Conservation (phyloP, 2,888 invertebrate genomes). For the Drosophila greeni region DNA sequence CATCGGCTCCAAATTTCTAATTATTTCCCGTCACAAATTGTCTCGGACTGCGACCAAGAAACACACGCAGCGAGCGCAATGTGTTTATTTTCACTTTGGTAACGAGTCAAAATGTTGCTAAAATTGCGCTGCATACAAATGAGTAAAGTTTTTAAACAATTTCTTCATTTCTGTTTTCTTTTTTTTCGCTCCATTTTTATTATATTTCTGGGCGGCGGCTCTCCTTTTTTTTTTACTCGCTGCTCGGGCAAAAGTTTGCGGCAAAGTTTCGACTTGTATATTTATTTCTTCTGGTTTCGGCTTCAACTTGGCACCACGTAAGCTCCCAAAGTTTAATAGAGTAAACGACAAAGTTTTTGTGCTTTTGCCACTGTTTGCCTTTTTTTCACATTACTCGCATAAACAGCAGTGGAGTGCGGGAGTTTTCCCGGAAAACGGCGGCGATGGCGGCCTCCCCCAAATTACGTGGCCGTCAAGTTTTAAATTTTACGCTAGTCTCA, state of each 20-base stretch:
- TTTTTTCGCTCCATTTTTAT: constrained; percentile 35
- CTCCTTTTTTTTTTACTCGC: background rate
- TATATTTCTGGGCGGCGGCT: constrained; percentile 19
- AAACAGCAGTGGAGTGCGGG: constrained; percentile 42
- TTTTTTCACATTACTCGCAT: constrained; percentile 47
- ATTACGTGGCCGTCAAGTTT: constrained; percentile 69
- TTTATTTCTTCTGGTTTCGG: constrained; percentile 71
- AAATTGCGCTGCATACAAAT: constrained; percentile 76
- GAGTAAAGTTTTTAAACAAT: constrained; percentile 73
- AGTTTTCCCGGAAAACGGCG: constrained; percentile 22
- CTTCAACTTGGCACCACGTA: constrained; percentile 71
- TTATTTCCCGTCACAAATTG: constrained; percentile 29
- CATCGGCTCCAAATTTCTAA: constrained; percentile 22
- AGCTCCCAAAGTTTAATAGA: constrained; percentile 77
- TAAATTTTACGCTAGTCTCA: constrained; percentile 52
- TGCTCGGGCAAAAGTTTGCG: constrained; percentile 58
- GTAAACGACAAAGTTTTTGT: constrained; percentile 74
- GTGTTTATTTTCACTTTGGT: constrained; percentile 54
- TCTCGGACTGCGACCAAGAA: constrained; percentile 2
- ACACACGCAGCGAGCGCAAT: constrained; percentile 16
- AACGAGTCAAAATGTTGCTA: constrained; percentile 75
- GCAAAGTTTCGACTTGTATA: constrained; percentile 66
- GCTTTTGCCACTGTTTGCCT: constrained; percentile 52
- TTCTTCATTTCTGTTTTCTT: constrained; percentile 53
- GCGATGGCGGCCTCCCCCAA: constrained; percentile 27